Base-by-base conservation (phyloP, 2,888 invertebrate genomes). In the Lasioglossum zephyrum region DNA sequence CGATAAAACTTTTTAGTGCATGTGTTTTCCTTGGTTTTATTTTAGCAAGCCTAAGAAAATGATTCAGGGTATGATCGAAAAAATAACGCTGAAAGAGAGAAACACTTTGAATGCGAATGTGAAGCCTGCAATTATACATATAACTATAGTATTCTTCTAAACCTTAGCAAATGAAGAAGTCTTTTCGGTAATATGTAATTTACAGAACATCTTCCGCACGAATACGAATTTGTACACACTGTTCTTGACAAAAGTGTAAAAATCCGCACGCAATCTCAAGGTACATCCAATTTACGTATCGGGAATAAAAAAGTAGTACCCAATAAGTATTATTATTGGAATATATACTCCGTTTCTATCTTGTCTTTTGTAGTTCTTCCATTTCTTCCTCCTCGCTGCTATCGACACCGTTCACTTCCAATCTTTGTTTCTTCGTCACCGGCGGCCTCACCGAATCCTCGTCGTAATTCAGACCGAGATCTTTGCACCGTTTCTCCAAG, bases 401-500 rank as follows among this genome's bases (percentile, higher is more conserved):
- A 26, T 95, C 92, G 47, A 95, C 93, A 75, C 96, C 95, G 82
- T 95, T 95, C 1, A 96, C 95, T 95, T 88, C 88, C 13, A 93
- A 77, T 85, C 93, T 94, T 26, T 90, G 85, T 60, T 94, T 94
- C 79, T 95, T 90, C 73, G 92, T 91, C 11, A 95, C 92, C 18
- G 95, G 94, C 81, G 96, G 95, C 1, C 96, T 73, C 95, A 2
- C 96, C 94, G 5, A 94, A 0, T 93, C 95, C 93, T 91, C 96
- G 91, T 89, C 94, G 90, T 92, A 95, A 94, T 89, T 95, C 91
- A 98, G 95, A 60, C 96, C 96, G 26, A 97, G 94, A 82, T 98
- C 97, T 88, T 96, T 96, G 94, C 97, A 97, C 63, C 97, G 96
- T 91, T 97, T 97, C 90, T 97, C 96, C 86, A 98, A 97, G 95